Evolutionary conservation across 2,888 invertebrate species (phyloP), one percentile per base, ranked within the genome.

Genomic region (Pheosia gnoma): DNA sequence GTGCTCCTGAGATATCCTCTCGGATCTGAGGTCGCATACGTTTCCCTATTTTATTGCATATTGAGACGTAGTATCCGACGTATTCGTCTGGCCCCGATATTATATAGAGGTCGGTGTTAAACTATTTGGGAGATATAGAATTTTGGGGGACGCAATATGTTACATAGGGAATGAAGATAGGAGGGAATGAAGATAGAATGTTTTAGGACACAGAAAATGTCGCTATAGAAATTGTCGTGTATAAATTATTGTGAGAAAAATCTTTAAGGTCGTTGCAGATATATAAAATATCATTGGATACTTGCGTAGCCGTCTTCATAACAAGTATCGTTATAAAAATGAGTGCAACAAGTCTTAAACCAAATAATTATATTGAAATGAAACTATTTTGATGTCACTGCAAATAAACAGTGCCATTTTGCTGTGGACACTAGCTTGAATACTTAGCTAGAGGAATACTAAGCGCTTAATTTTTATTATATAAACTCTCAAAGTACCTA

Each of bases 51-150:
- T 93, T 92, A 92, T 91, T 91, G 91, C 90, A 90, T 92, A 92
- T 93, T 93, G 93, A 91, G 90, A 90, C 88, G 88, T 90, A 90
- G 81, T 88, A 84, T 89, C 84, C 86, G 89, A 89, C 88, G 87
- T 87, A 89, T 89, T 83, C 80, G 75, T 75, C 75, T 74, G 68
- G 74, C 66, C 75, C 74, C 80, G 70, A 78, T 83, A 80, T 87
- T 85, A 87, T 82, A 85, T 81, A 78, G 80, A 82, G 81, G 80
- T 71, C 62, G 65, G 77, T 80, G 82, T 84, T 82, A 83, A 85
- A 85, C 84, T 82, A 85, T 88, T 87, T 79, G 74, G 74, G 75
- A 71, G 75, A 72, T 75, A 71, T 73, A 70, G 72, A 78, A 78
- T 78, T 78, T 80, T 68, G 67, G 66, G 71, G 62, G 64, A 67